phyloP scores from a whole-genome alignment of 2,888 invertebrate species.

The Rhorus exstirpatorius region DNA sequence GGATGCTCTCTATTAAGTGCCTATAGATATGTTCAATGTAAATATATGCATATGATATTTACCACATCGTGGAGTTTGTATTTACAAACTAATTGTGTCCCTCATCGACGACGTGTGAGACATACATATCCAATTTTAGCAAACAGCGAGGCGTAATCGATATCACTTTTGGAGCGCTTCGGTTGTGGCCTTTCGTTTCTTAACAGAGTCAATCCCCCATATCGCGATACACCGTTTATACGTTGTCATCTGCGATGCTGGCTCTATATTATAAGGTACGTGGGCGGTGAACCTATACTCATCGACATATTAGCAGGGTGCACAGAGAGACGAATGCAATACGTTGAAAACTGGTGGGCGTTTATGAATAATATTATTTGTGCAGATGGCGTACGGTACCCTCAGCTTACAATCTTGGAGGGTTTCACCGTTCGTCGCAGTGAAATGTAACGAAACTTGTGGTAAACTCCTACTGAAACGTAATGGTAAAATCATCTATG shows the following conservation, averaged over 20 bases:
- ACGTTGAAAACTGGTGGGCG: neutral
- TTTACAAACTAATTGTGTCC: neutral
- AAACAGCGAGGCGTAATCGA: neutral
- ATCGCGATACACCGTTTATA: slow-evolving; percentile 14
- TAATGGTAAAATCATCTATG: no score
- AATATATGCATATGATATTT: neutral
- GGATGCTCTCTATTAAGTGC: slow-evolving; percentile 49
- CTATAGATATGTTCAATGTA: neutral
- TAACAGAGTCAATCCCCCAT: neutral
- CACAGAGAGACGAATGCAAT: neutral
- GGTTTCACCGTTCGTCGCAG: neutral
- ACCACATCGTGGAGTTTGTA: no score
- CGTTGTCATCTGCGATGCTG: neutral
- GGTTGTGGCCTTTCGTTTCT: neutral
- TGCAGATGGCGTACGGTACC: neutral
- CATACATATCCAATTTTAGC: neutral
- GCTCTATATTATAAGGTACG: neutral
- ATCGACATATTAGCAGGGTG: neutral
- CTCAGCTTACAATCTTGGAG: neutral
- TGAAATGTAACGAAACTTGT: neutral
- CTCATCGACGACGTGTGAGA: slow-evolving; percentile 1
- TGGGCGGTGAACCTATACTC: neutral
- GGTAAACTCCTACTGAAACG: no score
- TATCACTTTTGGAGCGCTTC: neutral
- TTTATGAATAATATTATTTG: neutral